Conservation (phyloP, 2,797 vertebrate genomes). For the Xyrichtys novacula region DNA sequence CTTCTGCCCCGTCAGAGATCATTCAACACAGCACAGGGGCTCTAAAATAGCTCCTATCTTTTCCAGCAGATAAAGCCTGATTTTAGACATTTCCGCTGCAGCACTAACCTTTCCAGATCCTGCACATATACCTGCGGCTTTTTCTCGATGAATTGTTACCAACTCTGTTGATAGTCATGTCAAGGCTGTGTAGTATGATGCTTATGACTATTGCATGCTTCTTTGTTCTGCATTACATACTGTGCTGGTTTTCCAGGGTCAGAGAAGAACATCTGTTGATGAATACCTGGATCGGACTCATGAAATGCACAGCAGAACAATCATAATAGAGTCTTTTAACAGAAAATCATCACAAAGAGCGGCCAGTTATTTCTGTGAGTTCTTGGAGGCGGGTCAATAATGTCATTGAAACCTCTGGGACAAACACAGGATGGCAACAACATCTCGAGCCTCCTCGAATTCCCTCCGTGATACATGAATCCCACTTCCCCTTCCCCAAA, state of each 20-base stretch:
- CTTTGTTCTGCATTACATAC: constrained; percentile 41
- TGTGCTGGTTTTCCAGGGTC: constrained; percentile 41
- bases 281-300: constrained; percentile 34
- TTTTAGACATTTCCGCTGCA: constrained; percentile 26
- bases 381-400: constrained; percentile 14
- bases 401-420: constrained; percentile 23
- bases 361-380: neutral
- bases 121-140: neutral
- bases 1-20: constrained; percentile 43
- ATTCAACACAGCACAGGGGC: constrained; percentile 24
- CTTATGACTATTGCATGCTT: constrained; percentile 63
- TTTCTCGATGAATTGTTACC: constrained; percentile 29
- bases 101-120: constrained; percentile 6
- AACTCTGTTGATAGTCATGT: constrained; percentile 43
- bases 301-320: neutral
- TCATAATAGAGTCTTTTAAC: constrained; percentile 32
- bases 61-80: constrained; percentile 20
- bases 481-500: constrained; percentile 1
- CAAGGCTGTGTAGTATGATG: constrained; percentile 49
- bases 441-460: constrained; percentile 24
- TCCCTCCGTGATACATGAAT: constrained; percentile 32
- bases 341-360: constrained; percentile 8
- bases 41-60: constrained; percentile 23
- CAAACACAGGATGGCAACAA: constrained; percentile 21
- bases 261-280: neutral